phyloP scores from a whole-genome alignment of 2,888 invertebrate species.

The Lingula anatina region DNA sequence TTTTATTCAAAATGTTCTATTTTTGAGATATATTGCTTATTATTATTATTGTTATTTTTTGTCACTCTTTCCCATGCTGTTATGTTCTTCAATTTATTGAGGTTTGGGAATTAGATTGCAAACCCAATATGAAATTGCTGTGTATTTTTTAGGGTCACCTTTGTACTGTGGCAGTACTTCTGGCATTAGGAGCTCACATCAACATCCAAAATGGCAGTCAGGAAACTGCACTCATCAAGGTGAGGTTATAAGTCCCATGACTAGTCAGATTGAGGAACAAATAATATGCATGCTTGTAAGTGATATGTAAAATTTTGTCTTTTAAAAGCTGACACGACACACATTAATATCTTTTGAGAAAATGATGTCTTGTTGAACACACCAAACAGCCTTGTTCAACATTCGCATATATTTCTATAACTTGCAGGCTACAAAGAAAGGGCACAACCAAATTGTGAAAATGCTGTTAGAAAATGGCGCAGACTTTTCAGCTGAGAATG shows the following conservation, averaged over 20 bases:
- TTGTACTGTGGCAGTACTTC: slow-evolving; percentile 35
- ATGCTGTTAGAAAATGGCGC: slow-evolving; percentile 42
- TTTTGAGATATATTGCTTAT: too few relatives aligned
- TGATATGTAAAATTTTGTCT: neutral
- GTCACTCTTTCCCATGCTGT: too few relatives aligned
- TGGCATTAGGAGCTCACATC: slow-evolving; percentile 43
- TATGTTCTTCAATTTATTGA: neutral
- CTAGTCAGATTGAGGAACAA: too few relatives aligned
- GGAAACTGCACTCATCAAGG: slow-evolving; percentile 48
- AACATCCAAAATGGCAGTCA: slow-evolving; percentile 36
- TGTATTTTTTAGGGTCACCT: slow-evolving; percentile 28
- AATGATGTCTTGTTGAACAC: too few relatives aligned
- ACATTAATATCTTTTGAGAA: neutral
- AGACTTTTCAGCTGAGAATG: slow-evolving; percentile 34
- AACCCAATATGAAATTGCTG: neutral
- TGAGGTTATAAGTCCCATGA: slow-evolving; percentile 12
- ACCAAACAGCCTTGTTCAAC: too few relatives aligned
- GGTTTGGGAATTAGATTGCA: too few relatives aligned
- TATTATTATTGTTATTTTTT: too few relatives aligned
- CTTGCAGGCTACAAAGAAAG: slow-evolving; percentile 39
- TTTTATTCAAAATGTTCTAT: too few relatives aligned
- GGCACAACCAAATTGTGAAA: slow-evolving; percentile 37
- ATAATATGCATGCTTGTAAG: neutral
- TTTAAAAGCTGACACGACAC: neutral
- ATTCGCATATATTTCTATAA: too few relatives aligned